Percentiles rank a stretch among this genome's conserved stretches.
Conservation (phyloP, 2,888 invertebrate genomes). For the Galerucella pusilla region DNA sequence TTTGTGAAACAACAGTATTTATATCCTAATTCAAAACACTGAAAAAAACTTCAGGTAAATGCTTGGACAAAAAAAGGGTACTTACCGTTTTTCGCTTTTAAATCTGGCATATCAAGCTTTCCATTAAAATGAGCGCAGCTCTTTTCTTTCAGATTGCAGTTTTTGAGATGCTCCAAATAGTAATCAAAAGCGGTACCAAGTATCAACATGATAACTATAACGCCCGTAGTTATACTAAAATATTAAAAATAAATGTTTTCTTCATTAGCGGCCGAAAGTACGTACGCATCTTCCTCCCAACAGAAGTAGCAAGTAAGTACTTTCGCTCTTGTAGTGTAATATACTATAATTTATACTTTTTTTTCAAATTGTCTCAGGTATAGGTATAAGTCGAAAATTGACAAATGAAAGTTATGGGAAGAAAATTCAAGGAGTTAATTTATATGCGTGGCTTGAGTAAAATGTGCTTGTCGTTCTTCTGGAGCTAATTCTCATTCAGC, state of each 20-base stretch:
- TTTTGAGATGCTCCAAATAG: conserved; percentile 68
- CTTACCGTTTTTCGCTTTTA: conserved; percentile 58
- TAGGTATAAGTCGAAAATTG: too few species aligned
- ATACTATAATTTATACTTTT: too few species aligned
- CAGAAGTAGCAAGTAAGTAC: too few species aligned
- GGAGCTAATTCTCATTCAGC: conserved; percentile 25
- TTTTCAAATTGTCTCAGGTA: too few species aligned
- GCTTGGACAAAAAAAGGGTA: background rate
- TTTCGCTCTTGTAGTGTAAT: too few species aligned
- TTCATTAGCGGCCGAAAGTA: too few species aligned
- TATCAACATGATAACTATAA: conserved; percentile 70
- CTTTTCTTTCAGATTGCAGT: conserved; percentile 61
- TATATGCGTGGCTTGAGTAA: too few species aligned
- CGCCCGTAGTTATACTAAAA: conserved; percentile 68
- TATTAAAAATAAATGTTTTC: conserved; percentile 10
- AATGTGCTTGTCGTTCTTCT: conserved; percentile 22
- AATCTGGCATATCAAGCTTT: conserved; percentile 62
- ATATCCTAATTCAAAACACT: background rate
- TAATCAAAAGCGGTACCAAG: conserved; percentile 80
- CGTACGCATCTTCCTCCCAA: too few species aligned
- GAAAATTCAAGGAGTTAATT: too few species aligned
- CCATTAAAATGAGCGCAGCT: conserved; percentile 48
- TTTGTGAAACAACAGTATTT: background rate
- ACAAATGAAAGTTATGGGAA: too few species aligned
- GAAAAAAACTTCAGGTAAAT: too few species aligned